Evolutionary conservation across 2,888 invertebrate genomes (phyloP).

Genomic region (Gortyna flavago): DNA sequence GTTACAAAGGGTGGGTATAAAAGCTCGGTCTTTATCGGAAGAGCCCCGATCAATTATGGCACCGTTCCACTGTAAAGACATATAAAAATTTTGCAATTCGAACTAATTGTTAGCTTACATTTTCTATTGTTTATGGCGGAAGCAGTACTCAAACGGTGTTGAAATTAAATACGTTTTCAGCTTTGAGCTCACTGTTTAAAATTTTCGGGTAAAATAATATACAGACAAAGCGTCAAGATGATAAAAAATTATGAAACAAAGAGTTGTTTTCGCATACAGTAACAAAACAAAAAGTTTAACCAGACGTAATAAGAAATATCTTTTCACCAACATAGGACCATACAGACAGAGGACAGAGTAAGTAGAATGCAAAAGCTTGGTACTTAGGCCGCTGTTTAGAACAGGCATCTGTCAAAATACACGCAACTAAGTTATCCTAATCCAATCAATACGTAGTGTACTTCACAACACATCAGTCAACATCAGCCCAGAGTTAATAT

Average conservation of each 20-base stretch:
- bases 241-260: not conserved
- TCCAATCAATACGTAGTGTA: conserved; percentile 18
- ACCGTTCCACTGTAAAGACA: conserved; percentile 28
- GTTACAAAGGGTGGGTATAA: conserved; percentile 60
- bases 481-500: conserved; percentile 37
- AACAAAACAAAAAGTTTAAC: not conserved
- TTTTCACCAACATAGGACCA: not conserved
- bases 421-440: conserved; percentile 14
- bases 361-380: not conserved
- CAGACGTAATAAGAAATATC: not conserved
- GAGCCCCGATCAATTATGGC: conserved; percentile 27
- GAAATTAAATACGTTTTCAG: not conserved
- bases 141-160: not conserved
- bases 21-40: conserved; percentile 43
- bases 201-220: no score
- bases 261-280: no score
- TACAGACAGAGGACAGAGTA: not conserved
- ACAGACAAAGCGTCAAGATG: not conserved
- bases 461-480: conserved; percentile 40
- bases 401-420: not conserved
- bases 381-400: not conserved
- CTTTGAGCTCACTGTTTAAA: not conserved
- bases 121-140: not conserved
- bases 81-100: conserved; percentile 13
- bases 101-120: not conserved